These are phyloP conservation scores for Glandiceps talaboti DNA, from an alignment of 53 echinoderm and acorn worm species.

Conservation along the genomic window DNA sequence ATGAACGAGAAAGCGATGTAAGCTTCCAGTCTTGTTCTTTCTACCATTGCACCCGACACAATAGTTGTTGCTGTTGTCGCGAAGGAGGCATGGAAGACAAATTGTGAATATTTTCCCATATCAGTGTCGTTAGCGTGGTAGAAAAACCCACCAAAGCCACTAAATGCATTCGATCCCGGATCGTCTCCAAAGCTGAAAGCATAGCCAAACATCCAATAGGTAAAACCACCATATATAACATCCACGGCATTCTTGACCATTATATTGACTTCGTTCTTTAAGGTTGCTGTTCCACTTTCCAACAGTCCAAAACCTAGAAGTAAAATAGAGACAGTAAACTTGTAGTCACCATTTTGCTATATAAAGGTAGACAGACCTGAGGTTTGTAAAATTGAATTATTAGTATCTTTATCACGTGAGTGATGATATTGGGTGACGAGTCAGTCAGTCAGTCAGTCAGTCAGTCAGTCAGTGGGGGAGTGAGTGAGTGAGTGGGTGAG, in stretches of 20 bases:
- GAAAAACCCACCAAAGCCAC: constrained; percentile 55
- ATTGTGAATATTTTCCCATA: constrained; percentile 77
- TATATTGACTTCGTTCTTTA: constrained; percentile 86
- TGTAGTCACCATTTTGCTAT: too few relatives aligned
- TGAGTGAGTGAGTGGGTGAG: too few relatives aligned
- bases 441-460: too few relatives aligned
- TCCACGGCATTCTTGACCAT: constrained; percentile 95
- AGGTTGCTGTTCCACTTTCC: constrained; percentile 79
- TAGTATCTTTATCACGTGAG: too few relatives aligned
- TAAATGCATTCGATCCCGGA: constrained; percentile 69
- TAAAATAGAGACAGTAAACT: too few relatives aligned
- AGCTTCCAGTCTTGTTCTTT: constrained; percentile 53
- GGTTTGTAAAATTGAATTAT: too few relatives aligned
- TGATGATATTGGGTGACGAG: too few relatives aligned
- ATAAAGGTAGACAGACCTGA: too few relatives aligned
- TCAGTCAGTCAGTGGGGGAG: too few relatives aligned
- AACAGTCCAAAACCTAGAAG: constrained; percentile 73
- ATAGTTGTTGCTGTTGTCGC: constrained; percentile 97
- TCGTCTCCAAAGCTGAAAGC: constrained; percentile 82
- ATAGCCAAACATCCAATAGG: constrained; percentile 96
- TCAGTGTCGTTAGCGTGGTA: constrained; percentile 57
- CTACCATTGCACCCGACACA: constrained; percentile 71
- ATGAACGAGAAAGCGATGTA: constrained; percentile 56
- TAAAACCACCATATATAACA: constrained; percentile 83
- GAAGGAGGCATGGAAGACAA: constrained; percentile 94